Base-by-base conservation (phyloP, 2,888 invertebrate species). In the Torymus aiolomorphi region DNA sequence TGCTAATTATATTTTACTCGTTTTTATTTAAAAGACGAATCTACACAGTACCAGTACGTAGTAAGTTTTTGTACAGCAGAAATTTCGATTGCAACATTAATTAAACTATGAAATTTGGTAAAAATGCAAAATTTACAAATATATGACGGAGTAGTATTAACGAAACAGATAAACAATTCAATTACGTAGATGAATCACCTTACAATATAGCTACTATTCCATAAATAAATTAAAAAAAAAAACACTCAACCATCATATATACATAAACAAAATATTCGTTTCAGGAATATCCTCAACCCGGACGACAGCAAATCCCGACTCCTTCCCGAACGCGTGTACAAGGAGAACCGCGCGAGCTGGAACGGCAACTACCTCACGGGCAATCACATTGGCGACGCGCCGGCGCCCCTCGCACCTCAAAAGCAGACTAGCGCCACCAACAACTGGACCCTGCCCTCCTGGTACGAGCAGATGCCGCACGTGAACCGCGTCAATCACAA, bases 271-370 rank as follows among this genome's bases (percentile, higher is more conserved):
- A 42, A 42, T 42, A 42, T 42, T 8, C 42, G 1, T 42, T 42
- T 10, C 76, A 78, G 81, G 51, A 76, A 61, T 16, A 83, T 80
- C 56, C 12, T 83, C 14, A 80, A 80, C 0, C 54, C 80, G 11
- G 69, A 80, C 0, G 79, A 82, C 13, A 62, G 63, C 5, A 80
- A 81, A 20, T 42, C 65, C 1, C 78, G 87, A 70, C 83, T 89
- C n/a, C 79, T 86, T 54, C 86, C 89, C 52, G 89, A 90, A 65
- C 86, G 89, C 13, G 83, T 89, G 16, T 88, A 87, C 84, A 92
- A 92, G 86, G 92, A 92, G 83, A 91, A 91, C 83, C 90, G 91
- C 83, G 87, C 91, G 63, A 91, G 91, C 83, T 90, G 92, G 88
- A 91, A 91, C 82, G 90, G 91, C 78, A 91, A 90, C 82, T 92